Evolutionary conservation across 2,888 invertebrate genomes (phyloP).

Genomic region (Dendrolimus pini): DNA sequence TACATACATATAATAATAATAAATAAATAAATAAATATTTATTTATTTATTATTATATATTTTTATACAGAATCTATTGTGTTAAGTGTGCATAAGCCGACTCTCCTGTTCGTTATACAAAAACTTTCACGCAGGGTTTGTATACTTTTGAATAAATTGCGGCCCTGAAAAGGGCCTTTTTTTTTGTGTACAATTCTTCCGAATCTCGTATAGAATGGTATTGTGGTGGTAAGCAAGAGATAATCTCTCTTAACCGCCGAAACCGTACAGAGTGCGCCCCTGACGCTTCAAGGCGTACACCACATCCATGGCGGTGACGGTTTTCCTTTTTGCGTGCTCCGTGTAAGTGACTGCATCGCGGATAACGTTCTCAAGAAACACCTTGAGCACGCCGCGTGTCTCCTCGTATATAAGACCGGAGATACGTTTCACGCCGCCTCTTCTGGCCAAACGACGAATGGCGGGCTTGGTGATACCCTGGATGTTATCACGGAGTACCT

Average conservation of each 20-base stretch:
- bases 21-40: too few relatives aligned
- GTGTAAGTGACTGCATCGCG: slow-evolving; percentile 92
- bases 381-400: slow-evolving; percentile 85
- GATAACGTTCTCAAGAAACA: slow-evolving; percentile 90
- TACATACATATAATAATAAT: too few relatives aligned
- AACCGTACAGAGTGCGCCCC: slow-evolving; percentile 88
- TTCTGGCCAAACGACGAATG: slow-evolving; percentile 71
- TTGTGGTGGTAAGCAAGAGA: slow-evolving; percentile 3
- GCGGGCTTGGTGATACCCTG: too few relatives aligned
- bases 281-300: slow-evolving; percentile 91
- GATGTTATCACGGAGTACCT: too few relatives aligned
- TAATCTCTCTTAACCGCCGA: slow-evolving; percentile 75
- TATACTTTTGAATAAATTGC: slow-evolving; percentile 13
- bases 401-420: slow-evolving; percentile 88
- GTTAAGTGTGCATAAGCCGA: too few relatives aligned
- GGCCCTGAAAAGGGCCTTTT: slow-evolving; percentile 49
- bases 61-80: too few relatives aligned
- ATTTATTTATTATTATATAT: too few relatives aligned
- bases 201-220: slow-evolving; percentile 6
- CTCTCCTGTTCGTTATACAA: too few relatives aligned
- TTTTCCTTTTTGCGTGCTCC: slow-evolving; percentile 92
- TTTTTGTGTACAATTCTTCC: slow-evolving; percentile 7
- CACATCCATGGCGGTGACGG: slow-evolving; percentile 92
- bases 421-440: slow-evolving; percentile 83
- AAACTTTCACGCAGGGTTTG: too few relatives aligned